phyloP scores from a whole-genome alignment of 2,888 invertebrate species.

The Tenthredo distinguenda region DNA sequence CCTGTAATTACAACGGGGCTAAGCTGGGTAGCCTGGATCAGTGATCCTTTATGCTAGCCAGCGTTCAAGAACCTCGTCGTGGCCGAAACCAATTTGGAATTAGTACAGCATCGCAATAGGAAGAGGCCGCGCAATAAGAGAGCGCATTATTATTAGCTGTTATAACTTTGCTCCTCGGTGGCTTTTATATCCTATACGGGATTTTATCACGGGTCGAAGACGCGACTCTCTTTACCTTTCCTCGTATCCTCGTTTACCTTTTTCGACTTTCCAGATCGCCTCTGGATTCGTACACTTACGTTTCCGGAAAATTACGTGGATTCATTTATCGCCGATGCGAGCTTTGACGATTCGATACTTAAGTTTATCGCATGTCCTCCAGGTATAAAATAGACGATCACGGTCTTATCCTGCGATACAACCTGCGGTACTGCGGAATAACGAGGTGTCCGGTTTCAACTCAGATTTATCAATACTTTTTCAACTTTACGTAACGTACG shows the following conservation, averaged over 20 bases:
- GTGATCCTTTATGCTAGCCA: constrained; percentile 70
- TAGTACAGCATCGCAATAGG: constrained; percentile 65
- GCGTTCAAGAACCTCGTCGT: constrained; percentile 58
- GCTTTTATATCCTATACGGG: constrained; percentile 13
- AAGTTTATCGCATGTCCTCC: background rate
- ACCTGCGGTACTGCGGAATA: background rate
- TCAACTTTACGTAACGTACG: constrained; percentile 25
- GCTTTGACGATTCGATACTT: background rate
- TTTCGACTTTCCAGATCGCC: background rate
- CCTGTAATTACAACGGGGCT: constrained; percentile 73
- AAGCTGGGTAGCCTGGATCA: constrained; percentile 74
- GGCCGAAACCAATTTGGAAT: constrained; percentile 75
- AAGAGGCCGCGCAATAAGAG: constrained; percentile 36
- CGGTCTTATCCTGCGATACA: background rate
- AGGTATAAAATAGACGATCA: background rate
- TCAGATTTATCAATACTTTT: constrained; percentile 20
- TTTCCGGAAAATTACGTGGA: background rate
- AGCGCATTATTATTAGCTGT: constrained; percentile 41
- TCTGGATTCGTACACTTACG: background rate
- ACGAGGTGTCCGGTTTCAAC: background rate
- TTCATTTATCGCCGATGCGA: background rate
- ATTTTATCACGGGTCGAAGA: background rate
- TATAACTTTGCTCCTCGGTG: constrained; percentile 11
- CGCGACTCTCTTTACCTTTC: background rate
- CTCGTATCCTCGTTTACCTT: background rate